Evolutionary conservation across 2,113 vertebrate species (phyloP).

Genomic region (Gambusia affinis): DNA sequence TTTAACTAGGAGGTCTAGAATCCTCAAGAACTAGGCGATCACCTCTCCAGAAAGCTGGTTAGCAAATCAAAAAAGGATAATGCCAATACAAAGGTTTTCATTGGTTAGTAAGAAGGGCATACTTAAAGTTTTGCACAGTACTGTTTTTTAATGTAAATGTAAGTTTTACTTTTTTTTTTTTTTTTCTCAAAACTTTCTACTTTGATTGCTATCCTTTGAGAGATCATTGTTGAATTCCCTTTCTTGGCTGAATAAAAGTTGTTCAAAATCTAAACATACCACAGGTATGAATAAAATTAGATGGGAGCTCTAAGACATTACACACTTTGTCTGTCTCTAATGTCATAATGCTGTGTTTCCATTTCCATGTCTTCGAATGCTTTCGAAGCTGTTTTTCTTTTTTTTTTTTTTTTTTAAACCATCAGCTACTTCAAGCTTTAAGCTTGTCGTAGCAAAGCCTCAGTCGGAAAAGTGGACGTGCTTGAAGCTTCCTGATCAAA

Average conservation of each 20-base stretch:
- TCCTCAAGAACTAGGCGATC: neutral
- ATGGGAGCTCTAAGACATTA: neutral
- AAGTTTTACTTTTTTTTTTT: too few relatives aligned
- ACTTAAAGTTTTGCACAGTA: neutral
- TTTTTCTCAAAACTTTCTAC: neutral
- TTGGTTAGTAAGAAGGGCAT: neutral
- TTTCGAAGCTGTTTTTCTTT: constrained; percentile 6
- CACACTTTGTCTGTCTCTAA: neutral
- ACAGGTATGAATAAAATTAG: neutral
- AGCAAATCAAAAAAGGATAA: neutral
- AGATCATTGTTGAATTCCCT: neutral
- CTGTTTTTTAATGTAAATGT: too few relatives aligned
- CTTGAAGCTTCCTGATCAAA: constrained; percentile 77
- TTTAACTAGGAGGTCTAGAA: too few relatives aligned
- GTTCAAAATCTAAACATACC: neutral
- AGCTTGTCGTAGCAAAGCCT: constrained; percentile 13
- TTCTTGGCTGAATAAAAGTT: neutral
- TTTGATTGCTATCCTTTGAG: neutral
- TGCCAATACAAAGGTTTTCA: neutral
- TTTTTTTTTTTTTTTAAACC: constrained; percentile 12
- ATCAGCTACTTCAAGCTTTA: constrained; percentile 31
- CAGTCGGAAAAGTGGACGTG: constrained; percentile 46
- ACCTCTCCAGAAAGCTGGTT: neutral
- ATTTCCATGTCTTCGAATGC: neutral
- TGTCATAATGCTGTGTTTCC: neutral